phyloP scores from a whole-genome alignment of 2,888 invertebrate genomes.

The Barypeithes pellucidus region DNA sequence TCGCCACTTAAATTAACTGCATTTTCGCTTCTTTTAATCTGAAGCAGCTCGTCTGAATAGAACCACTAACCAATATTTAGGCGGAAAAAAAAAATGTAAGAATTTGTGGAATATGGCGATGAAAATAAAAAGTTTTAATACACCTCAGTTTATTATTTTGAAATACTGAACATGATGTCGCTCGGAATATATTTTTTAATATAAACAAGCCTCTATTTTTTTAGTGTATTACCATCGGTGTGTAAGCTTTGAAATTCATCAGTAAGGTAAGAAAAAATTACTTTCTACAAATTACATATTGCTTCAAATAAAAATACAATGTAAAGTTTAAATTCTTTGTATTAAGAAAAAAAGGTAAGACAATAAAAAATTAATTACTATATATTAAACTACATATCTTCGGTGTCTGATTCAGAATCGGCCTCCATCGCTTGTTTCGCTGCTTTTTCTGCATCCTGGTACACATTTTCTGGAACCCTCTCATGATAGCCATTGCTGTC shows the following conservation, averaged over 20 bases:
- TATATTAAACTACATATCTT: slow-evolving; percentile 75
- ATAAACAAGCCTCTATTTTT: background rate
- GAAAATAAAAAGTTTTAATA: slow-evolving; percentile 6
- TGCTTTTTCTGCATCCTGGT: slow-evolving; percentile 87
- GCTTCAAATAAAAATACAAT: too few species aligned
- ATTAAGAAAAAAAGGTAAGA: slow-evolving; percentile 20
- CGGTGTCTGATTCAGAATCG: slow-evolving; percentile 88
- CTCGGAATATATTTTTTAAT: too few species aligned
- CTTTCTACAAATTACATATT: too few species aligned
- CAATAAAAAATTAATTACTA: slow-evolving; percentile 14
- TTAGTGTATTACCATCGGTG: background rate
- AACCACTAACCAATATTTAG: too few species aligned
- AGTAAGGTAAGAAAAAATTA: background rate
- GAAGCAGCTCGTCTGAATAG: too few species aligned
- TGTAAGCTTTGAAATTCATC: background rate
- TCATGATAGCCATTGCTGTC: slow-evolving; percentile 86
- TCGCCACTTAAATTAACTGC: background rate
- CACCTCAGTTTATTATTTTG: slow-evolving; percentile 2
- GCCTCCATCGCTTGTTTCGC: slow-evolving; percentile 93
- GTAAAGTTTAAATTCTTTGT: background rate
- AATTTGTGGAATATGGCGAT: background rate
- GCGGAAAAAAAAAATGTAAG: background rate
- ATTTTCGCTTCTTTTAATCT: background rate
- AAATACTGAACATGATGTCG: background rate
- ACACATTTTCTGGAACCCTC: slow-evolving; percentile 83